phyloP scores from a whole-genome alignment of 2,113 vertebrate genomes.

The Aphyosemion australe region DNA sequence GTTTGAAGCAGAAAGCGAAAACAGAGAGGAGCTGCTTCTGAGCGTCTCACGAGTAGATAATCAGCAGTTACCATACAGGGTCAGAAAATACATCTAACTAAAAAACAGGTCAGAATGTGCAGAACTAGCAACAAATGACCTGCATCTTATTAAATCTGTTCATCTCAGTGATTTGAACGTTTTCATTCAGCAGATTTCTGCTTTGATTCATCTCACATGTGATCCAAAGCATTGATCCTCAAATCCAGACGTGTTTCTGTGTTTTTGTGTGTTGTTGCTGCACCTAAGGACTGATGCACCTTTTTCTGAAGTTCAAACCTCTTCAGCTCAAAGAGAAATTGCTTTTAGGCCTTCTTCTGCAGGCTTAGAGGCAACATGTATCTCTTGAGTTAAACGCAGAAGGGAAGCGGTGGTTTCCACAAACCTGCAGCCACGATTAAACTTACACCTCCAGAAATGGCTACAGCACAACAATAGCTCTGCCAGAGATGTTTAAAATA shows the following conservation, averaged over 20 bases:
- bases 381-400: slow-evolving; percentile 33
- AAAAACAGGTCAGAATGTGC: too few relatives aligned
- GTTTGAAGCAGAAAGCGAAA: slow-evolving; percentile 33
- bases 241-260: not conserved
- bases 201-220: too few relatives aligned
- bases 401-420: slow-evolving; percentile 78
- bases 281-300: slow-evolving; percentile 20
- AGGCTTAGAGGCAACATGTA: slow-evolving; percentile 10
- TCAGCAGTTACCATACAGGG: not conserved
- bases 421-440: slow-evolving; percentile 71
- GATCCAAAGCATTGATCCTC: too few relatives aligned
- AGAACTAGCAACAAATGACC: too few relatives aligned
- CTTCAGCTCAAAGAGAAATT: slow-evolving; percentile 11
- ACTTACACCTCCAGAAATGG: slow-evolving; percentile 45
- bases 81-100: not conserved
- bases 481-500: slow-evolving; percentile 6
- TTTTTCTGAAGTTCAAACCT: slow-evolving; percentile 26
- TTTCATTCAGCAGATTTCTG: too few relatives aligned
- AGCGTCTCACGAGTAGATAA: not conserved
- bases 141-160: too few relatives aligned
- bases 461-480: not conserved
- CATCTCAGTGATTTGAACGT: too few relatives aligned
- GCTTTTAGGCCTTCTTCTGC: slow-evolving; percentile 18
- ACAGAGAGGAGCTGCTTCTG: slow-evolving; percentile 13
- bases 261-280: too few relatives aligned